phyloP scores from a whole-genome alignment of 2,888 invertebrate genomes.

The Argyresthia albistria region DNA sequence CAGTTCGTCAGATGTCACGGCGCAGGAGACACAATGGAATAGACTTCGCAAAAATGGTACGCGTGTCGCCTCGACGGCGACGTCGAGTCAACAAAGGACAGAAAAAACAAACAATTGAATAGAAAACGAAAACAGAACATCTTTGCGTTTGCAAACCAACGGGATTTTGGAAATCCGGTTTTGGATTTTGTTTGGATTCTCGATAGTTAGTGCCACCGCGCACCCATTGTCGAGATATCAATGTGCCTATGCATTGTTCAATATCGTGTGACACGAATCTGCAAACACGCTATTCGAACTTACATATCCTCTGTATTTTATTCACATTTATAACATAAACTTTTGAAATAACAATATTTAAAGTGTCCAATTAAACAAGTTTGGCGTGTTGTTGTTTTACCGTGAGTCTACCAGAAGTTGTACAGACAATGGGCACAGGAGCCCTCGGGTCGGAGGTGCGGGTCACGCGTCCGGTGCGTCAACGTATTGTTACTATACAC shows the following conservation, averaged over 20 bases:
- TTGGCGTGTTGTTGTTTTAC: neutral
- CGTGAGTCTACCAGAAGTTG: neutral
- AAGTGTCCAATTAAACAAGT: too few relatives aligned
- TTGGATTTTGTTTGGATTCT: conserved; percentile 50
- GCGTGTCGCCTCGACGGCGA: conserved; percentile 54
- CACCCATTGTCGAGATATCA: conserved; percentile 39
- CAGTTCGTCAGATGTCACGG: conserved; percentile 57
- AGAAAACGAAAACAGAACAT: conserved; percentile 69
- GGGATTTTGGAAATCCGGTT: conserved; percentile 72
- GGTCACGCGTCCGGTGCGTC: conserved; percentile 3
- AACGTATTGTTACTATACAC: neutral
- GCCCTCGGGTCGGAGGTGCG: neutral
- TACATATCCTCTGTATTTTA: neutral
- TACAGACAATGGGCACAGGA: neutral
- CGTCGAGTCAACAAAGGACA: conserved; percentile 54
- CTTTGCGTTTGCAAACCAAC: conserved; percentile 58
- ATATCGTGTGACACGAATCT: neutral
- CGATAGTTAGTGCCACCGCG: conserved; percentile 17
- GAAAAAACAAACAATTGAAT: conserved; percentile 68
- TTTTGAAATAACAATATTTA: neutral
- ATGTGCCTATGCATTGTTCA: conserved; percentile 7
- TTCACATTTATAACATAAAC: too few relatives aligned
- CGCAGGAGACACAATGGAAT: conserved; percentile 52
- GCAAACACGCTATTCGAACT: neutral
- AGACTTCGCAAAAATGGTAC: conserved; percentile 66